Evolutionary conservation across 2,113 vertebrate genomes (phyloP), one percentile per base, ranked within the genome.

Genomic region (Nematolebias whitei): DNA sequence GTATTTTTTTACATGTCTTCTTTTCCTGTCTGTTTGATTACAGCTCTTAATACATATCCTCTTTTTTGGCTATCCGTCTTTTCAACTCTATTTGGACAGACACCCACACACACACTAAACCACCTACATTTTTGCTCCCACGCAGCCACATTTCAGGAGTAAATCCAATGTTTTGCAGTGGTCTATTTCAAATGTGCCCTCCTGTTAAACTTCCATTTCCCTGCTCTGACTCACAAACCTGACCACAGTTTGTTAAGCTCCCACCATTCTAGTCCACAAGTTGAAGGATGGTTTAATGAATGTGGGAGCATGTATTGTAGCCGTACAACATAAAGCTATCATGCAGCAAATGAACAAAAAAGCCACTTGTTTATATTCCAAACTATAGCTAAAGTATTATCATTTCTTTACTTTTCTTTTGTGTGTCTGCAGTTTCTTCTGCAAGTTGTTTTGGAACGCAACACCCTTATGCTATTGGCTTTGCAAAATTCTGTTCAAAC

Each of bases 21-120:
- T 78, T 71, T 72, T 83, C 39, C 63, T 53, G 38, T 80, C 78
- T 78, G 56, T 83, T 82, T 85, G 85, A 88, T 86, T 82, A 79
- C 70, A 51, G 69, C 62, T 75, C 59, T 80, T 74, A 74, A 85
- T 78, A 69, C 79, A 71, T 57, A 79, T 84, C 73, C 75, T 67
- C 47, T 61, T 41, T 19, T 60, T 63, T 72, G 82, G 71, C 53
- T 68, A 70, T 71, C 63, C 68, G 56, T 74, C 56, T 63, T 76
- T 79, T 84, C 54, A 76, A 69, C 70, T 74, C 54, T 38, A 24
- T 58, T 62, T 74, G 66, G 49, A 69, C 63, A 26, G 68, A 70
- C 52, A 53, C 60, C 49, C 67, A 52, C 54, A 73, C 67, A 64
- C 47, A 12, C 54, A 43, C 39, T 47, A 15, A 72, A 12, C 50